Evolutionary conservation across 2,797 vertebrate species (phyloP), one percentile per base, ranked within the genome.

Genomic region (Dallia pectoralis): DNA sequence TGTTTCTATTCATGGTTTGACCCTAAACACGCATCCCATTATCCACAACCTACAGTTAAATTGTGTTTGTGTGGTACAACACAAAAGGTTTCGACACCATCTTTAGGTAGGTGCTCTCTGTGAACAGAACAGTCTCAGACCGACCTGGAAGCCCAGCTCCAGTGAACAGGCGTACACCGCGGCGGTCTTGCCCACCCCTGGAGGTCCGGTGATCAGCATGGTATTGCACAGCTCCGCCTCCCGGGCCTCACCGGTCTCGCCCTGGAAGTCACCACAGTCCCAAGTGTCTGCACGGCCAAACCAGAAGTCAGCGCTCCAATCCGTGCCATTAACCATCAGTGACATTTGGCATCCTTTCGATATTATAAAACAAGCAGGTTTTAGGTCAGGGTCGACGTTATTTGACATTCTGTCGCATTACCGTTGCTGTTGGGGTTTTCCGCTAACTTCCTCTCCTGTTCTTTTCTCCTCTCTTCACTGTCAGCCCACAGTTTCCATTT

Each of bases 91-190:
- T 56, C n/a, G 9, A 9, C 5, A 44, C 40, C 40, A 44, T 12
- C 40, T 11, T 9, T 44, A 11, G 40, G 40, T 44, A 44, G 40
- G 11, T 14, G 9, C 40, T 44, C 40, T 44, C 2, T 6, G 11
- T 44, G 40, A 44, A 44, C 40, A 3, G 40, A 11, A 11, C 40
- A 53, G 49, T 4, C 49, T 1, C 19, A 18, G 18, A 56, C n/a
- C 6, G 18, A 98, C 97, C 95, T 99, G 96, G 85, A 98, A 99
- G 1, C 97, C 96, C 0, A 99, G 94, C 80, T 98, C 96, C 85
- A 94, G 94, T 27, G 96, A 94, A 76, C 97, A 98, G 78, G 97
- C 96, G 3, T 97, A 98, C 16, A 99, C 96, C 0, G 95, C 92
- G 16, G 97, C 95, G 0, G 96, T 99, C 82, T 99, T 99, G 7